Evolutionary conservation across 2,888 invertebrate genomes (phyloP), one percentile per base, ranked within the genome.

Genomic region (Blastobasis lacticolella): DNA sequence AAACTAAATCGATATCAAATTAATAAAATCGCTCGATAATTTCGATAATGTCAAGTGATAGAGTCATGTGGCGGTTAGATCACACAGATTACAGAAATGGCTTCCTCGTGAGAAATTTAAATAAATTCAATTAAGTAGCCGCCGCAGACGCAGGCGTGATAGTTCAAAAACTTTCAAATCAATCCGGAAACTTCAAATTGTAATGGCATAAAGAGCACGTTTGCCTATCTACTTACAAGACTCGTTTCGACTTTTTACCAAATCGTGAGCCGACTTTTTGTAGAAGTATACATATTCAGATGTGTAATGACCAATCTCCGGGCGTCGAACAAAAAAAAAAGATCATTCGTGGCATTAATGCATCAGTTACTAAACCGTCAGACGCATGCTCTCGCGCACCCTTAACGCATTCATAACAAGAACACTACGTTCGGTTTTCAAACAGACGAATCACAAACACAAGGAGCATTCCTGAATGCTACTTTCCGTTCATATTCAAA

Each of bases 251-350:
- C 76, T 81, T 83, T 81, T 81, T 81, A 83, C 78, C 67, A 71
- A 81, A 78, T 82, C 85, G 85, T 86, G 83, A 81, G 78, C 75
- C 68, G 72, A 74, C 80, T 83, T 81, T 83, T 80, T 84, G 76
- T 81, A 68, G 10, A 69, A 75, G 77, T 79, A 76, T 79, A 81
- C 81, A 85, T 83, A 86, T 86, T 87, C 87, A 87, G 81, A 86
- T 86, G 80, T 79, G 85, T 85, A 84, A 84, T 84, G 85, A 84
- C 82, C 85, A 84, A 86, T 86, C 87, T 85, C 84, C 83, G 81
- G 78, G 79, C 79, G 78, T 73, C 62, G 75, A 69, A 78, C 69
- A 80, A 79, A 81, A 80, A 81, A 78, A 81, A 80, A 71, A 68
- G 74, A 78, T 78, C 78, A 79, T 81, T 81, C 75, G 76, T 75